Conservation (phyloP, 2,113 vertebrate species). For the Muntiacus reevesi region DNA sequence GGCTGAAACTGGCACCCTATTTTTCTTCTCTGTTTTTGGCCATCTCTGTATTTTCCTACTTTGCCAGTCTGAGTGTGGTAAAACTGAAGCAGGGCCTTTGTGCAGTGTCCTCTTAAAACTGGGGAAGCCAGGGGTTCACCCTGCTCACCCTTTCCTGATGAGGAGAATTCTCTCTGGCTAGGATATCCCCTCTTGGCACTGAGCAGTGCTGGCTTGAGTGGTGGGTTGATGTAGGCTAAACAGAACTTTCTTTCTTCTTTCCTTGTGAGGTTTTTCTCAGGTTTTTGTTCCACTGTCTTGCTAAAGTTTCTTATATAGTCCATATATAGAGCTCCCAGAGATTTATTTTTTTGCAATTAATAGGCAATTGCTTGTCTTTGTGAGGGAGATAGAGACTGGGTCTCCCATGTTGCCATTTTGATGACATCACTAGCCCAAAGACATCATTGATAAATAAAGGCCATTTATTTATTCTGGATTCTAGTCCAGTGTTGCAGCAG, state of each 20-base stretch:
- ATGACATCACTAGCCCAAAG: background rate
- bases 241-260: background rate
- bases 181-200: background rate
- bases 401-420: background rate
- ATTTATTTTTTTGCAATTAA: background rate
- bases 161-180: background rate
- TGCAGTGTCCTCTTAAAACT: background rate
- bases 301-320: background rate
- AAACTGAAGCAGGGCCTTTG: background rate
- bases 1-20: background rate
- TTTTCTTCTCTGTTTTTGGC: background rate
- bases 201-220: background rate
- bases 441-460: background rate
- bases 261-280: background rate
- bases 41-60: background rate
- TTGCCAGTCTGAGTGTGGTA: background rate
- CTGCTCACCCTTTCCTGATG: background rate
- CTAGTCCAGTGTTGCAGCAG: background rate
- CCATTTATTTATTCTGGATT: background rate
- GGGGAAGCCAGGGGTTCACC: background rate
- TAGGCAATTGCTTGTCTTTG: background rate
- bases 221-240: background rate
- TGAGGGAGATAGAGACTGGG: background rate
- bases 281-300: background rate
- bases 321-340: background rate